These are phyloP conservation scores for Tetramorium alpestre DNA, from an alignment of 1,140 invertebrate genomes.

Conservation along the genomic window DNA sequence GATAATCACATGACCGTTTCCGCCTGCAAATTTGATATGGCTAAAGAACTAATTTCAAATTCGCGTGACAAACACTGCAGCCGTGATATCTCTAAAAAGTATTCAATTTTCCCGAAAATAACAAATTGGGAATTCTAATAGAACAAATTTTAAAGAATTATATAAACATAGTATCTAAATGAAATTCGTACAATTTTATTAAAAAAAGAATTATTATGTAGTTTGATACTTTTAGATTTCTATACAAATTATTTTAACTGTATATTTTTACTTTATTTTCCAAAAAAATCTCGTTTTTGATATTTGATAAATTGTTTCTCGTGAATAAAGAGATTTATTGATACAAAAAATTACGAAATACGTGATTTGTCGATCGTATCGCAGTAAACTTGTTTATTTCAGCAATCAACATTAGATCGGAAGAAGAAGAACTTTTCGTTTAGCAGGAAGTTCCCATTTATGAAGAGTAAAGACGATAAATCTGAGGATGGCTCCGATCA, in stretches of 20 bases:
- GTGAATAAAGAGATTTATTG: background rate
- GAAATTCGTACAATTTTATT: background rate
- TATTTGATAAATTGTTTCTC: background rate
- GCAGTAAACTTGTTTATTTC: conserved; percentile 77
- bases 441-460: conserved; percentile 98
- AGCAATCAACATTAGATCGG: conserved; percentile 96
- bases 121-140: background rate
- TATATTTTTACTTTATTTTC: background rate
- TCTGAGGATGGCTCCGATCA: conserved; percentile 98
- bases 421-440: conserved; percentile 99
- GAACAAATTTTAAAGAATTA: background rate
- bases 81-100: background rate
- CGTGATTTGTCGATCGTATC: background rate
- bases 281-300: background rate
- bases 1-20: background rate
- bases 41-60: background rate
- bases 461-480: conserved; percentile 99
- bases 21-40: background rate
- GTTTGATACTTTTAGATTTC: background rate
- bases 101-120: background rate
- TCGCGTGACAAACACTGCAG: background rate
- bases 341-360: background rate
- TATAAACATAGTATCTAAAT: background rate
- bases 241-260: background rate
- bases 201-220: background rate